Evolutionary conservation across 1,140 invertebrate genomes (phyloP), one percentile per base, ranked within the genome.

Genomic region (Aplysia californica): DNA sequence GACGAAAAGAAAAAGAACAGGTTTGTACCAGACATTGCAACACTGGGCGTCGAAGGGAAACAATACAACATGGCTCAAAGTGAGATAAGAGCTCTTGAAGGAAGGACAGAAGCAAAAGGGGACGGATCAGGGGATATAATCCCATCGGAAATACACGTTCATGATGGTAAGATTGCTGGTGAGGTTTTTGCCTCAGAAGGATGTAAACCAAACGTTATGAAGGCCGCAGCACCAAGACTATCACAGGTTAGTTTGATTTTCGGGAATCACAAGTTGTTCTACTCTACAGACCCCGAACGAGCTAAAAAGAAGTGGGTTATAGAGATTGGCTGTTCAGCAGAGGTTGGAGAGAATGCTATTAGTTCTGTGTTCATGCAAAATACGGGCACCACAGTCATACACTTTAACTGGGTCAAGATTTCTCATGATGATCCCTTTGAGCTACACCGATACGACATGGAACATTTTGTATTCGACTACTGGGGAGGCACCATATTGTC

Each of bases 261-360:
- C 29, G 70, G 70, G 10, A 21, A 59, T 18, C n/a, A 33, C 18
- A 31, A 38, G 21, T 2, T 73, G 20, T 61, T 50, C 70, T 73
- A 58, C 55, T 39, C 70, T 1, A n/a, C 20, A n/a, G 70, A 59
- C 18, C 70, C 55, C 1, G 70, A 73, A 18, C 59, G 70, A 21
- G 31, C 31, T 26, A 59, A 50, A 23, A 73, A 61, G 33, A 38
- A 20, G 26, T 59, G 56, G 70, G 18, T 73, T n/a, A 35, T 73
- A 39, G 70, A 73, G 23, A n/a, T 73, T 33, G 70, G 70, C 1
- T 73, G 70, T 31, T 21, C 56, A 1, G 70, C 70, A 6, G 56
- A 61, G n/a, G 20, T 73, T 23, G 55, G 58, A 15, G 39, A 61
- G 41, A 29, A 61, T 26, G 10, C 31, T 3, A 39, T 73, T 6